A percentile compares a stretch with the other conserved stretches of the same genome.
phyloP scores from a whole-genome alignment of 2,113 vertebrate genomes.

The Chaenocephalus aceratus region DNA sequence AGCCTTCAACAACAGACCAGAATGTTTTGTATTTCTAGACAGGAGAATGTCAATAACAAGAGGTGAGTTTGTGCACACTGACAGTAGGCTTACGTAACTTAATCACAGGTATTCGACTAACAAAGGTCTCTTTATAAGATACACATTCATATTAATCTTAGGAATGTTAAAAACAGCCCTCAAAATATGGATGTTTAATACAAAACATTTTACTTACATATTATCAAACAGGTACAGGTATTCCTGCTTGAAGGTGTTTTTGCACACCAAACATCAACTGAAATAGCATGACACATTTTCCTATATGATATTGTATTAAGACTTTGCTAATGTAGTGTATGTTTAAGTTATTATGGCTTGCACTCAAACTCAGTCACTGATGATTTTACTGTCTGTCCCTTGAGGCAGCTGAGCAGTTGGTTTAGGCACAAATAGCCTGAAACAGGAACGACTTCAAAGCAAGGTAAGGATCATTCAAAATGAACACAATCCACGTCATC shows the following conservation, averaged over 20 bases:
- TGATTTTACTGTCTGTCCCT: conserved; percentile 28
- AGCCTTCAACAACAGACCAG: not conserved
- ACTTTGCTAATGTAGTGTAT: not conserved
- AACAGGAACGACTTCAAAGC: conserved; percentile 48
- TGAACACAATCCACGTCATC: conserved; percentile 48
- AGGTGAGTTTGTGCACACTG: too few relatives aligned
- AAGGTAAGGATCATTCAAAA: conserved; percentile 47
- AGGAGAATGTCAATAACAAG: not conserved
- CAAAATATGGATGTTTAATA: too few relatives aligned
- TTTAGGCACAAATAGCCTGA: conserved; percentile 45
- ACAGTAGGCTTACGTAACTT: not conserved
- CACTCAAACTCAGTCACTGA: conserved; percentile 38
- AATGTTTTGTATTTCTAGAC: not conserved
- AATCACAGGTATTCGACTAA: not conserved
- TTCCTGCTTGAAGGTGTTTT: not conserved
- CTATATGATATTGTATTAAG: too few relatives aligned
- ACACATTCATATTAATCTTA: not conserved
- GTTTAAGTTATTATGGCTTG: conserved; percentile 4
- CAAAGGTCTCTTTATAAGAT: not conserved
- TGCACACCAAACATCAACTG: not conserved
- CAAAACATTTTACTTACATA: not conserved
- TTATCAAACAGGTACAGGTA: not conserved
- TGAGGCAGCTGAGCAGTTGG: conserved; percentile 38
- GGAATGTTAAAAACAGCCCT: too few relatives aligned
- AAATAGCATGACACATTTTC: not conserved